Evolutionary conservation across 2,888 invertebrate genomes (phyloP), one percentile per base, ranked within the genome.

Genomic region (Carpatolechia fugitivella): DNA sequence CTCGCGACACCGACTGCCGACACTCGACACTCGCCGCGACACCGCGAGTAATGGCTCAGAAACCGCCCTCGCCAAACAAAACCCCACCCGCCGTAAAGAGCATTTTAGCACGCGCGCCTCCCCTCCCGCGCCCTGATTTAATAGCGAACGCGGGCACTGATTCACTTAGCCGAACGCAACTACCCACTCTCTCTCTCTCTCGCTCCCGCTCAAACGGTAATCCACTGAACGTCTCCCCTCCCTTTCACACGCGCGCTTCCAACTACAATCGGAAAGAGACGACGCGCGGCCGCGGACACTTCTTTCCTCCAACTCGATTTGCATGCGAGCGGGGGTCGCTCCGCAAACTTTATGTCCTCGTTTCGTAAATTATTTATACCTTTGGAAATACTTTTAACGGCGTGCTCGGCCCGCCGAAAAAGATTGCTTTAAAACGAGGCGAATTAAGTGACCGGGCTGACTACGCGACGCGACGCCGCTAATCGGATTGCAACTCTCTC

Each of bases 61-160:
- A 88, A 85, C 88, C 90, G 89, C 88, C 89, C 87, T 88, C 87
- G 75, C 75, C 85, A 84, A 87, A 88, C 86, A 87, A 83, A 87
- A 89, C 89, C 90, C 89, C 89, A 85, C 90, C 88, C 85, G 82
- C 76, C 75, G 78, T 84, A 83, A 85, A 85, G 83, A 86, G 81
- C 86, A 86, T 87, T 89, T 89, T 89, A 84, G 86, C 88, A 80
- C 80, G 79, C 82, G 78, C 76, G 76, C 73, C 66, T 80, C 80
- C 80, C 71, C 79, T 68, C 85, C 82, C 85, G 82, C 89, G 85
- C 78, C 81, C 80, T 89, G 89, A 90, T 90, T 90, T 89, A 89
- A 89, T 89, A 90, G 84, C 87, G 76, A 83, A 69, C 86, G 86
- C 86, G 87, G 89, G 89, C 90, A 88, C 89, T 89, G 90, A 90